These are phyloP conservation scores for Sebastes nivosus DNA, from an alignment of 2,797 vertebrate genomes.

Conservation along the genomic window DNA sequence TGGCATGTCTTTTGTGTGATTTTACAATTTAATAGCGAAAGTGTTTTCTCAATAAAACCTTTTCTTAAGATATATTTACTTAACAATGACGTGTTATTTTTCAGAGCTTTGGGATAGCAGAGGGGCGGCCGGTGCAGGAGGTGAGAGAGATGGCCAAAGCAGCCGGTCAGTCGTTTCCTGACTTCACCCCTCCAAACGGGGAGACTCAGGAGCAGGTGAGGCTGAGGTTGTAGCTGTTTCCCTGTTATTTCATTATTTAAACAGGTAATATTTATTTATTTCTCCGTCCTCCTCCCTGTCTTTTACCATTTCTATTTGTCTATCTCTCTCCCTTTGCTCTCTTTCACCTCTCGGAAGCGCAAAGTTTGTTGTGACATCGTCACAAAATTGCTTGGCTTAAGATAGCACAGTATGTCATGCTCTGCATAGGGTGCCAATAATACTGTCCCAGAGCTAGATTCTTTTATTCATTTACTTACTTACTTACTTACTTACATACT, in stretches of 20 bases:
- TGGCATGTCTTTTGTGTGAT: not conserved
- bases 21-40: not conserved
- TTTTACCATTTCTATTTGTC: not conserved
- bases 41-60: not conserved
- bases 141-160: slow-evolving; percentile 88
- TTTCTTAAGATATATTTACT: not conserved
- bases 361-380: not conserved
- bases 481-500: not conserved
- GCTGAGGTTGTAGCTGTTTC: not conserved
- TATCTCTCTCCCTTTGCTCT: not conserved
- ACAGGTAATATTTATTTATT: not conserved
- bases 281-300: not conserved
- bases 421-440: not conserved
- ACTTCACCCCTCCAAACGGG: slow-evolving; percentile 89
- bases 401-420: not conserved
- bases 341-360: not conserved
- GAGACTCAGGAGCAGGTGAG: slow-evolving; percentile 91
- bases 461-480: not conserved
- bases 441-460: not conserved
- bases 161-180: slow-evolving; percentile 82
- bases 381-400: not conserved
- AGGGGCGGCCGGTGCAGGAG: slow-evolving; percentile 84
- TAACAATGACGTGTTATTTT: not conserved
- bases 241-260: not conserved
- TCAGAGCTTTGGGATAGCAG: slow-evolving; percentile 90